phyloP scores from a whole-genome alignment of 2,888 invertebrate species.

The Allophyes oxyacanthae region DNA sequence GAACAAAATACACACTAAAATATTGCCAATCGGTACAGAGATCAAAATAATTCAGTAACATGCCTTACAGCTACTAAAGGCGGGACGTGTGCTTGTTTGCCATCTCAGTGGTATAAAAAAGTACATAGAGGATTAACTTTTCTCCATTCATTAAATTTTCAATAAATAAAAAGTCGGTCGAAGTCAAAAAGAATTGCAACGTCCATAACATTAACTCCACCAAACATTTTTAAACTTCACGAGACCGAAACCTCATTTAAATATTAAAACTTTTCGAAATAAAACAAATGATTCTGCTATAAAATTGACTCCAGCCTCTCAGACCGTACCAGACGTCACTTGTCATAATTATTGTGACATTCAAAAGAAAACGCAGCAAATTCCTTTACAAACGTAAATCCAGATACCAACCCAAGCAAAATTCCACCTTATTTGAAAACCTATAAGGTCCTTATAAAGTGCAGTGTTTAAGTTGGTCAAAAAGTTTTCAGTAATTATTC shows the following conservation, averaged over 20 bases:
- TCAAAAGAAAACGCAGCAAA: conserved; percentile 57
- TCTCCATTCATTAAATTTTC: too few species aligned
- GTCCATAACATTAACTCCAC: conserved; percentile 10
- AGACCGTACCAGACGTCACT: conserved; percentile 52
- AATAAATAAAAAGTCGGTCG: too few species aligned
- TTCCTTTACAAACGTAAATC: conserved; percentile 26
- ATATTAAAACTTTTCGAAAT: conserved; percentile 38
- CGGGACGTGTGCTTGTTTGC: too few species aligned
- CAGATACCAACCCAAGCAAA: neutral
- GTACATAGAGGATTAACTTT: too few species aligned
- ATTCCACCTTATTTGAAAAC: conserved; percentile 7
- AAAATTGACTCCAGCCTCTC: conserved; percentile 49
- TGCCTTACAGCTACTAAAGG: too few species aligned
- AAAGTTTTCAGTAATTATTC: conserved; percentile 15
- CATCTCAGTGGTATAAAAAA: too few species aligned
- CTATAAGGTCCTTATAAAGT: neutral
- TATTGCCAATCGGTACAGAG: too few species aligned
- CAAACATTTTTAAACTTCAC: conserved; percentile 23
- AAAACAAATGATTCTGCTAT: conserved; percentile 43
- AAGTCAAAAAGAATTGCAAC: too few species aligned
- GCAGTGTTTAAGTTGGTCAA: conserved; percentile 22
- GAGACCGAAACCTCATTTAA: conserved; percentile 26
- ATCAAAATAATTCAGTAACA: too few species aligned
- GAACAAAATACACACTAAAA: too few species aligned
- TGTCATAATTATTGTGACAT: conserved; percentile 63